Conservation (phyloP, 2,797 vertebrate species). For the Notamacropus eugenii region DNA sequence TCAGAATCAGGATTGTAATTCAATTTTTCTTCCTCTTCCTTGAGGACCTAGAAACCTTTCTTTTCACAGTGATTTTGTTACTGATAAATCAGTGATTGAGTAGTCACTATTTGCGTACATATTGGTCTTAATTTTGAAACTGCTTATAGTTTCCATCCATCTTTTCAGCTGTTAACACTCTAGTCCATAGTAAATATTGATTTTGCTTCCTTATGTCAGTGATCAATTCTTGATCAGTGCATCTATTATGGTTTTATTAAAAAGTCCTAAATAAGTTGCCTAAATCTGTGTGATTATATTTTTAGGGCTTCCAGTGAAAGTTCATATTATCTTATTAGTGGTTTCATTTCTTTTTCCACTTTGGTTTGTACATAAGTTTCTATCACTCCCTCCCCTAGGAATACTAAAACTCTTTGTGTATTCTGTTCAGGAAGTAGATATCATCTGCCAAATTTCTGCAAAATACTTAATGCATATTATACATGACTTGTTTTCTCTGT, state of each 20-base stretch:
- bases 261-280: background rate
- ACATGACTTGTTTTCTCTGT: background rate
- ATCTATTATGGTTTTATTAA: background rate
- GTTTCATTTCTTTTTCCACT: background rate
- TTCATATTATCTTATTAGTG: background rate
- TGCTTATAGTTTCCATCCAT: background rate
- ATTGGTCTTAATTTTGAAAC: background rate
- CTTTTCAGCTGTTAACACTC: background rate
- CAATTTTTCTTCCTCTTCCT: background rate
- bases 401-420: background rate
- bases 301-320: background rate
- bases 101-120: background rate
- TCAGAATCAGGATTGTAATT: background rate
- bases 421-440: slow-evolving; percentile 7
- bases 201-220: background rate
- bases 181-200: background rate
- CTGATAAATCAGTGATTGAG: background rate
- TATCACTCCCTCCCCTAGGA: background rate
- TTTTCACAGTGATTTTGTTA: background rate
- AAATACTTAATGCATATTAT: background rate
- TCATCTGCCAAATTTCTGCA: background rate
- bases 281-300: slow-evolving; percentile 11
- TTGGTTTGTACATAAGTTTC: background rate
- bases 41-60: background rate
- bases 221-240: background rate